phyloP scores from a whole-genome alignment of 2,113 vertebrate species.

The Neoarius graeffei region DNA sequence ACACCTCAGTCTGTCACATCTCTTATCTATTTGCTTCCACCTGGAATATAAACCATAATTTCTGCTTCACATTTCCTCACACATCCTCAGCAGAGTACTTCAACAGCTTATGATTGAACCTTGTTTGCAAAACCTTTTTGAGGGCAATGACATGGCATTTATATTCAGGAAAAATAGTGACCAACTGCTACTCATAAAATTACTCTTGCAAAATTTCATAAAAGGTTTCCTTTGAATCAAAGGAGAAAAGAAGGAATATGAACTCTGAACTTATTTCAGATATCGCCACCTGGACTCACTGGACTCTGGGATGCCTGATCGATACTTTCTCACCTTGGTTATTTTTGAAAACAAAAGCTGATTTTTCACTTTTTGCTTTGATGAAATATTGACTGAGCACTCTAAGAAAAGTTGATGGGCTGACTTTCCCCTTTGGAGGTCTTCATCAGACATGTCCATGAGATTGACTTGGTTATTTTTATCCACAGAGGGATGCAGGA shows the following conservation, averaged over 20 bases:
- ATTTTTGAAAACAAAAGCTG: conserved; percentile 29
- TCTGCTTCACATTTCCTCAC: background rate
- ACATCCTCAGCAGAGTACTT: conserved; percentile 2
- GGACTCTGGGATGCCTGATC: background rate
- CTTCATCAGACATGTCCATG: background rate
- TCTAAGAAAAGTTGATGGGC: background rate
- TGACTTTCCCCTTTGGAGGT: background rate
- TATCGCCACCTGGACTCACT: background rate
- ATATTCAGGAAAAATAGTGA: background rate
- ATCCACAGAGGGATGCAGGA: conserved; percentile 3
- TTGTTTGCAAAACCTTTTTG: background rate
- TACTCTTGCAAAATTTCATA: background rate
- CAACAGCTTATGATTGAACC: conserved; percentile 31
- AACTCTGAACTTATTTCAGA: conserved; percentile 27
- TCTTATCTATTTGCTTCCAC: background rate
- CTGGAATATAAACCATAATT: background rate
- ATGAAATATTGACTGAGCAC: conserved; percentile 32
- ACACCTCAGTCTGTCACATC: background rate
- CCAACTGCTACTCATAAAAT: conserved; percentile 4
- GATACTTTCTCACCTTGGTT: conserved; percentile 18
- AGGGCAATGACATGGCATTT: conserved; percentile 20
- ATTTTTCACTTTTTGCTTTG: conserved; percentile 34
- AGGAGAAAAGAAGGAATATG: background rate
- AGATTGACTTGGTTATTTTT: background rate
- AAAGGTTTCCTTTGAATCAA: background rate